Evolutionary conservation across 2,797 vertebrate genomes (phyloP).

Genomic region (Gymnoscopelus microlampas): DNA sequence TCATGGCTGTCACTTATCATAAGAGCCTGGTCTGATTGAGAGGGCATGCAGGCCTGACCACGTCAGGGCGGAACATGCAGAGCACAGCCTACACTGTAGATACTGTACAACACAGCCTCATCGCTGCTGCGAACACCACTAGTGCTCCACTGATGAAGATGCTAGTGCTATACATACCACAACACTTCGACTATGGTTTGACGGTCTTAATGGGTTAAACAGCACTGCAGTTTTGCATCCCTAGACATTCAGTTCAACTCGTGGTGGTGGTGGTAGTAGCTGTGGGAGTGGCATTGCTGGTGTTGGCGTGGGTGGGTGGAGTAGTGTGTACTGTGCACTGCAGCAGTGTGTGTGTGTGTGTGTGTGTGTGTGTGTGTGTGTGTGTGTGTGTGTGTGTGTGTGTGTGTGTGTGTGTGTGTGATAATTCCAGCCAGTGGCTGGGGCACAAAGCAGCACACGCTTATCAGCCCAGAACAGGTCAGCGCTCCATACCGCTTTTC

Average conservation of each 20-base stretch:
- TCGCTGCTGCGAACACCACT: background rate
- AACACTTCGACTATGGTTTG: background rate
- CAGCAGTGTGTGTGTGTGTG: conserved; percentile 45
- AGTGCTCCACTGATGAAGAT: too few species aligned
- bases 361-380: conserved; percentile 62
- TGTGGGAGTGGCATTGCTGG: too few species aligned
- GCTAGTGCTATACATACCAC: background rate
- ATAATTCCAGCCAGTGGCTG: conserved; percentile 83
- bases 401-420: conserved; percentile 68
- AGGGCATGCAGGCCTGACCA: conserved; percentile 68
- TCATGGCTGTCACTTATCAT: conserved; percentile 84
- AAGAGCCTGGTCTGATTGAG: conserved; percentile 79
- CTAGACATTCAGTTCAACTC: too few species aligned
- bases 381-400: conserved; percentile 63
- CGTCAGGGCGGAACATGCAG: conserved; percentile 77
- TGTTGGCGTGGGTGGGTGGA: too few species aligned
- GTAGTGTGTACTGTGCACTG: too few species aligned
- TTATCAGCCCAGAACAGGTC: conserved; percentile 87
- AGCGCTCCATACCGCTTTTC: conserved; percentile 80
- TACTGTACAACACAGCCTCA: conserved; percentile 61
- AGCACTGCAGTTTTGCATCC: background rate
- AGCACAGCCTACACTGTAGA: conserved; percentile 69
- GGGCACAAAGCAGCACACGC: conserved; percentile 72
- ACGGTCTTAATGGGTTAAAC: background rate
- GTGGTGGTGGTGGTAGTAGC: too few species aligned